Base-by-base conservation (phyloP, 2,113 vertebrate species). In the Phainopepla nitens region DNA sequence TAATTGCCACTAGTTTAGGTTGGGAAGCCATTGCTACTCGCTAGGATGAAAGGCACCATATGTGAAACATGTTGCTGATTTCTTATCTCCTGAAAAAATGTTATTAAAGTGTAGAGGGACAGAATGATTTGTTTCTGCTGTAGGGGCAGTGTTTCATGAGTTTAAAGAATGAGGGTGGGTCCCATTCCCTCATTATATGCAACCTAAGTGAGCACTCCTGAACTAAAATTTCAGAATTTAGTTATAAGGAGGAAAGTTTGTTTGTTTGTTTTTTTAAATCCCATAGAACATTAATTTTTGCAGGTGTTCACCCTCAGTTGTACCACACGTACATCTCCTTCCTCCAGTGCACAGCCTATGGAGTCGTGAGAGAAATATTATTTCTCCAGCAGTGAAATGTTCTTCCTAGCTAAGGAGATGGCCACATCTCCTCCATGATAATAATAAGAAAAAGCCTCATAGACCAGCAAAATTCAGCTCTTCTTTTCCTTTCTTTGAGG, bases 41-140 rank as follows among this genome's bases (percentile, higher is more conserved):
- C 39, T 77, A 81, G 75, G 35, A 71, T 93, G 85, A 95, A 95
- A 84, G 51, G 29, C 53, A 66, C 49, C 72, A 33, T 60, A 50
- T 90, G 56, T 71, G 68, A 89, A 81, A 64, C 31, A 35, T 0
- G 4, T 58, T 90, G 45, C 60, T 75, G 47, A 58, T 86, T 82
- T 88, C 47, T 90, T 62, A n/a, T 61, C 79, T 83, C 68, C 51
- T 62, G 71, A 66, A 87, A 77, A 75, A 76, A 19, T 75, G 6
- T 36, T 94, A 39, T 75, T 77, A 49, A 66, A 84, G 49, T 57
- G 29, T 22, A 58, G 23, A 53, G 68, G 64, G 69, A 45, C 69
- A 75, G 49, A 82, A 73, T 72, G 71, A 53, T 73, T 68, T 85
- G 62, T 73, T 87, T 76, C 78, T 88, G 71, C 83, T 72, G 23